Base-by-base conservation (phyloP, 92 coral and sea anemone genomes). In the Zoanthus solanderi region DNA sequence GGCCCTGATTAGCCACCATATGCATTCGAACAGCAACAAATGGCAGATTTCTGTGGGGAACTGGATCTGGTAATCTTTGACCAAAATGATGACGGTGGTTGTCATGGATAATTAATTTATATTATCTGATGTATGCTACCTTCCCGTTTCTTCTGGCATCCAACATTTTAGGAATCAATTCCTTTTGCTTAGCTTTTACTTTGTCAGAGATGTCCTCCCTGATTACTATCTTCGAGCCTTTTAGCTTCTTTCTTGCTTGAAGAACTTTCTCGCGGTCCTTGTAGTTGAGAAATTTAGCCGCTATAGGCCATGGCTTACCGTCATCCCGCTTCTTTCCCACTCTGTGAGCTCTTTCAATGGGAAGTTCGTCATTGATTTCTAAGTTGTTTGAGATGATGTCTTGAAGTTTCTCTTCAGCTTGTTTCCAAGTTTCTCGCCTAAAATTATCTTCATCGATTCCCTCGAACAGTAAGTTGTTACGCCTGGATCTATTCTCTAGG, bases 161-260 rank as follows among this genome's bases (percentile, higher is more conserved):
- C 69, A 63, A 63, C 69, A 63, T 63, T 63, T 63, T 63, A 63
- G 69, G 29, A 63, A 63, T 63, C 69, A 63, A 15, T 63, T 63
- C 69, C 69, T 63, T 63, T 63, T 63, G 69, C 69, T 4, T 4
- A 63, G 69, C 69, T 63, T 63, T 63, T 23, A 63, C 69, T 63
- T 63, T 63, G 69, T 63, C 69, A 63, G 69, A 63, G 69, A 63
- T 23, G 5, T 63, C 69, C 69, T 63, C 69, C 69, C 69, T 63
- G 69, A 63, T 5, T 63, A 63, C 69, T 63, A 63, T 63, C 69
- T 63, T 14, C 0, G 18, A 63, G 6, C 29, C 69, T 23, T 10
- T 63, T 63, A 63, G 69, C 29, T 63, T 63, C 29, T 63, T 63
- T 63, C 69, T 63, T 63, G 32, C 29, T 63, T 63, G 69, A 63